phyloP scores from a whole-genome alignment of 2,113 vertebrate species.

The Cochlearius cochlearius region DNA sequence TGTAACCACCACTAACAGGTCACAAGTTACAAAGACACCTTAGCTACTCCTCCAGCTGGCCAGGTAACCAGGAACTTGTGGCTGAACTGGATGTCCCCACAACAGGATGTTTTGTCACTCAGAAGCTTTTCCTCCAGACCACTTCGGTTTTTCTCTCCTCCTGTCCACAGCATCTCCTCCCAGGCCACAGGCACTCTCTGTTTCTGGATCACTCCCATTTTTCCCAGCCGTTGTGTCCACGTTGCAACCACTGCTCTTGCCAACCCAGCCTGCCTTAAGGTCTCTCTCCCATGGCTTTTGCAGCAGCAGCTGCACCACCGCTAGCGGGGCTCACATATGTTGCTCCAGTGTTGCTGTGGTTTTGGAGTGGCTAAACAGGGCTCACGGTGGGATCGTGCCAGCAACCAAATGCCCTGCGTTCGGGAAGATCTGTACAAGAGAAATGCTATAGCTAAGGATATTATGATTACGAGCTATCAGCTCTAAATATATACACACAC shows the following conservation, averaged over 20 bases:
- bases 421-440: neutral
- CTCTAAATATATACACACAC: neutral
- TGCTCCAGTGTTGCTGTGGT: neutral
- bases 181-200: neutral
- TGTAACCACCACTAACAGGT: neutral
- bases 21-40: neutral
- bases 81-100: neutral
- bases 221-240: neutral
- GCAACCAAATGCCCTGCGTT: neutral
- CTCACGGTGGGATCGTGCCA: neutral
- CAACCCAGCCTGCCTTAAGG: neutral
- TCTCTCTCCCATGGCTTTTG: neutral
- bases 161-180: neutral
- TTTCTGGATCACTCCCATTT: neutral
- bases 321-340: neutral
- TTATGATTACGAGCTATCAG: neutral
- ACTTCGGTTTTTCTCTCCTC: neutral
- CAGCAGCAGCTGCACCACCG: neutral
- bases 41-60: neutral
- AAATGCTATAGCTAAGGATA: neutral
- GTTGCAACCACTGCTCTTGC: neutral
- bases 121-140: neutral
- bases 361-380: neutral
- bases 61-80: neutral
- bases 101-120: neutral